A percentile compares a stretch with the other conserved stretches of the same genome.
Conservation (phyloP, 2,113 vertebrate genomes). For the Cervus canadensis region DNA sequence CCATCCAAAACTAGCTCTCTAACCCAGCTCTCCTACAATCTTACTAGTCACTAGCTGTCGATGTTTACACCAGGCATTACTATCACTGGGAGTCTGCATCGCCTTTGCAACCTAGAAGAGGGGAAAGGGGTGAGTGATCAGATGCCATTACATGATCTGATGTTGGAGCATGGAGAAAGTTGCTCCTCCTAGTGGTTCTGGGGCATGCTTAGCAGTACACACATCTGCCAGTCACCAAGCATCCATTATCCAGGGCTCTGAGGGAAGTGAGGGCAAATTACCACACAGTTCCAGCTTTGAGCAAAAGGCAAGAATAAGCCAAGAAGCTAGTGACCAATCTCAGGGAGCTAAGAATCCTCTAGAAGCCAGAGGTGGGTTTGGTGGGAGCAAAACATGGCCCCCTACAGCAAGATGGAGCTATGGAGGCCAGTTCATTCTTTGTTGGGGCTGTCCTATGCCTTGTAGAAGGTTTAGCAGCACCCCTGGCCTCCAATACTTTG, state of each 20-base stretch:
- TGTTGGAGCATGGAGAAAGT: rapidly evolving
- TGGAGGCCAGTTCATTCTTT: not conserved
- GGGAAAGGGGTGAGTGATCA: not conserved
- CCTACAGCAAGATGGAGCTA: not conserved
- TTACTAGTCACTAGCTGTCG: not conserved
- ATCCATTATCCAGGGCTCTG: not conserved
- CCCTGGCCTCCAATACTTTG: not conserved
- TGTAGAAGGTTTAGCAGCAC: rapidly evolving
- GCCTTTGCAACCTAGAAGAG: not conserved
- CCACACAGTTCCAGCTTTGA: not conserved
- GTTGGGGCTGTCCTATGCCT: rapidly evolving
- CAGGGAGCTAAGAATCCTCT: not conserved
- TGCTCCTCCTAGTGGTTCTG: not conserved
- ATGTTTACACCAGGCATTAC: not conserved
- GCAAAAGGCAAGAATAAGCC: not conserved
- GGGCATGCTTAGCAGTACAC: not conserved
- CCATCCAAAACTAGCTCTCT: not conserved
- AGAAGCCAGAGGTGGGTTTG: not conserved
- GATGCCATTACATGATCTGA: not conserved
- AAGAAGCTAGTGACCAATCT: not conserved
- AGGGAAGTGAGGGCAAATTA: not conserved
- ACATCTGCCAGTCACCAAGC: not conserved
- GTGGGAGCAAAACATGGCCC: not conserved
- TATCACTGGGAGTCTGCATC: not conserved
- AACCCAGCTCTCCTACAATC: not conserved